These are phyloP conservation scores for Candidula unifasciata DNA, from an alignment of 2,888 invertebrate species.

Conservation along the genomic window DNA sequence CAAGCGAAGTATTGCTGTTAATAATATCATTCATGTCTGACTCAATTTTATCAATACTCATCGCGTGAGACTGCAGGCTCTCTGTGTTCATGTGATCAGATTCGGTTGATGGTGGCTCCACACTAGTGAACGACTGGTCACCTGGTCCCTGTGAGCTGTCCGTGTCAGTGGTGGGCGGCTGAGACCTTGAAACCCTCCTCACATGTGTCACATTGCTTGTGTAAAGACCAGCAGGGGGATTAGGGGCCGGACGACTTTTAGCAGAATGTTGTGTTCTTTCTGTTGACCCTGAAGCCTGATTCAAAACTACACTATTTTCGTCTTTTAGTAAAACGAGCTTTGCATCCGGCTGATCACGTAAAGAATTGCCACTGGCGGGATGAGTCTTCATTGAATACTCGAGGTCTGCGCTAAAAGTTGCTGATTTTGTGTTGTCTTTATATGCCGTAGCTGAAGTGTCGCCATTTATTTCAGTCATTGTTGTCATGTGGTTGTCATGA, in stretches of 20 bases:
- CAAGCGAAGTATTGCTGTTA: neutral
- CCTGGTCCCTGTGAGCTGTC: constrained; percentile 31
- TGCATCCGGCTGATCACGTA: neutral
- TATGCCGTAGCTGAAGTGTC: neutral
- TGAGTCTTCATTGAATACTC: neutral
- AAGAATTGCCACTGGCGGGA: neutral
- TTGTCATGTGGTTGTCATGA: neutral
- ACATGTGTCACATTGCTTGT: neutral
- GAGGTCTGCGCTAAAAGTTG: neutral
- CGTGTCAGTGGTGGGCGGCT: constrained; percentile 59
- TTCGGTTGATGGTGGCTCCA: constrained; percentile 56
- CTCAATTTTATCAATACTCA: constrained; percentile 39
- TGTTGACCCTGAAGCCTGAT: neutral
- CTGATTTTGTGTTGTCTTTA: neutral
- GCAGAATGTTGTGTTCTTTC: constrained; percentile 26
- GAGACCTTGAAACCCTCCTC: constrained; percentile 59
- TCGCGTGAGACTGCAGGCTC: neutral
- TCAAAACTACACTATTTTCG: neutral
- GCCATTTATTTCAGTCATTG: neutral
- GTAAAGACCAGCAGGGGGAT: neutral
- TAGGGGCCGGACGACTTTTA: constrained; percentile 30
- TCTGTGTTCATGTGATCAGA: neutral
- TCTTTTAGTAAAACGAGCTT: neutral
- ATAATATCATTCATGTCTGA: constrained; percentile 49
- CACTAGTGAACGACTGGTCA: constrained; percentile 66